Conservation (phyloP, 2,888 invertebrate genomes). For the Halocaridina rubra region DNA sequence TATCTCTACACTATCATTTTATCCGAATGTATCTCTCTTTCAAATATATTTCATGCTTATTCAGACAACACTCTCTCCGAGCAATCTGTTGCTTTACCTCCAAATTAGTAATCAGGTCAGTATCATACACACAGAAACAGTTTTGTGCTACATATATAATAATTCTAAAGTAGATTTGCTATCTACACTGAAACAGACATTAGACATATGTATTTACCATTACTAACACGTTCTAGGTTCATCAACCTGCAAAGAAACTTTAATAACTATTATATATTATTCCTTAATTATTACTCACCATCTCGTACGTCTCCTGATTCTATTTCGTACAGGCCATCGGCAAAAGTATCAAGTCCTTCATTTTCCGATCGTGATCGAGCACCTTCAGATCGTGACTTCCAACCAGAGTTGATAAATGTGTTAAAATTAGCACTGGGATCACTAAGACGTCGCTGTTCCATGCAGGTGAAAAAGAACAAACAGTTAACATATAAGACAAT, state of each 20-base stretch:
- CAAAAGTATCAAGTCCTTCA: slow-evolving; percentile 88
- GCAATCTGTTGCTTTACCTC: too few species aligned
- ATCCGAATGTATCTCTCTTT: neutral
- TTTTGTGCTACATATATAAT: too few species aligned
- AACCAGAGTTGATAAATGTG: slow-evolving; percentile 84
- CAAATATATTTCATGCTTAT: neutral
- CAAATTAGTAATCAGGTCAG: too few species aligned
- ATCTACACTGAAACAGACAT: neutral
- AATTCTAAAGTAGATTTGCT: neutral
- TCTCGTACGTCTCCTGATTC: slow-evolving; percentile 93
- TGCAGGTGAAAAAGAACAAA: too few species aligned
- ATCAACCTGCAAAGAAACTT: neutral
- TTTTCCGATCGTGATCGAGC: slow-evolving; percentile 83
- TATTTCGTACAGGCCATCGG: slow-evolving; percentile 87
- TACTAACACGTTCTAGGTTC: too few species aligned
- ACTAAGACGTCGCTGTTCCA: slow-evolving; percentile 84
- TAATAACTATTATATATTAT: neutral
- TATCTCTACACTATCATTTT: neutral
- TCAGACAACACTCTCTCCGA: too few species aligned
- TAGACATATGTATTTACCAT: too few species aligned
- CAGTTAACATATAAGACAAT: too few species aligned
- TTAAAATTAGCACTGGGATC: slow-evolving; percentile 93
- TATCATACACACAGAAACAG: too few species aligned
- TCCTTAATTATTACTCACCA: slow-evolving; percentile 74
- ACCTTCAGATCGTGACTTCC: slow-evolving; percentile 74